Evolutionary conservation across 2,888 invertebrate genomes (phyloP).

Genomic region (Parthenolecanium corni): DNA sequence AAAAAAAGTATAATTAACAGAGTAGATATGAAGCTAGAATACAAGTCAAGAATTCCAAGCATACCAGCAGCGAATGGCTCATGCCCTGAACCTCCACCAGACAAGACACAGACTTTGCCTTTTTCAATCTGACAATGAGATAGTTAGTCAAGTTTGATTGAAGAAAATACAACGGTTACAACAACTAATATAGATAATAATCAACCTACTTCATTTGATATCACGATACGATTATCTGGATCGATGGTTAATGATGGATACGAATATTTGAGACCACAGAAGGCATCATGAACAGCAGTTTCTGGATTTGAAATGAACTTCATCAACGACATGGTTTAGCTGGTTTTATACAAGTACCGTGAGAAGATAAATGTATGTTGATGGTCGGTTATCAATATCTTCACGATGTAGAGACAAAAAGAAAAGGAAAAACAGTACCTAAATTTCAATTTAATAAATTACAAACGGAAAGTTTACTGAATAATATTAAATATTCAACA

Average conservation of each 20-base stretch:
- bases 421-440: too few species aligned
- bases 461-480: too few species aligned
- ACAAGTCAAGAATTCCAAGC: neutral
- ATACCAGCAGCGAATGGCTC: constrained; percentile 52
- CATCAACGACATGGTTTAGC: constrained; percentile 2
- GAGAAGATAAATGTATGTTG: too few species aligned
- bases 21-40: neutral
- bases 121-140: constrained; percentile 39
- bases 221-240: constrained; percentile 27
- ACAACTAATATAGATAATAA: too few species aligned
- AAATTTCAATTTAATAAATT: too few species aligned
- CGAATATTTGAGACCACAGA: constrained; percentile 24
- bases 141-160: too few species aligned
- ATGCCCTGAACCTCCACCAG: constrained; percentile 76
- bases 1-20: neutral
- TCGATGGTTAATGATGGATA: constrained; percentile 29
- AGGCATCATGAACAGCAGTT: constrained; percentile 7
- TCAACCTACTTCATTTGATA: constrained; percentile 25
- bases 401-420: too few species aligned
- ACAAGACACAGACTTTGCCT: constrained; percentile 46
- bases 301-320: constrained; percentile 9
- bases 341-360: too few species aligned
- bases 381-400: too few species aligned
- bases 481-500: too few species aligned
- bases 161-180: too few species aligned